Conservation (phyloP, 2,888 invertebrate species). For the Parapristionchus giblindavisi region DNA sequence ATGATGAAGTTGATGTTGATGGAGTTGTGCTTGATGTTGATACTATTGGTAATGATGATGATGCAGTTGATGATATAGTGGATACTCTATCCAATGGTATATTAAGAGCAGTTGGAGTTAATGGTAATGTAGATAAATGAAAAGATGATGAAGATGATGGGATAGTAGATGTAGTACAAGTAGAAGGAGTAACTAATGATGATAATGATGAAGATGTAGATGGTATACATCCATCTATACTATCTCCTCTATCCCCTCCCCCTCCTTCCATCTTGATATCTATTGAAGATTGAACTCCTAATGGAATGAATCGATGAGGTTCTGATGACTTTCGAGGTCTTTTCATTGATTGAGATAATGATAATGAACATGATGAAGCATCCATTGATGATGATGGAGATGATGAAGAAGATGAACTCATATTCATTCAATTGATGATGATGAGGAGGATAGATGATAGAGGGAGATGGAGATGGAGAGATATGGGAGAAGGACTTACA, state of each 20-base stretch:
- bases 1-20: too few species aligned
- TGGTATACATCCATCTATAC: too few species aligned
- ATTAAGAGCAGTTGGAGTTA: neutral
- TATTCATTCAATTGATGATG: neutral
- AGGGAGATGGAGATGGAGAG: neutral
- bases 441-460: neutral
- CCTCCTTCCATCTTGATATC: too few species aligned
- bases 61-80: too few species aligned
- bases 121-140: neutral
- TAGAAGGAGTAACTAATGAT: too few species aligned
- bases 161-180: too few species aligned
- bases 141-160: neutral
- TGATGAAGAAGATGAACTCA: conserved; percentile 20
- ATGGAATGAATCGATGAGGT: conserved; percentile 15
- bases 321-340: conserved; percentile 23
- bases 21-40: too few species aligned
- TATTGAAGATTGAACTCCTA: too few species aligned
- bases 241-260: too few species aligned
- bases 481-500: too few species aligned
- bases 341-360: conserved; percentile 18
- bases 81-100: neutral
- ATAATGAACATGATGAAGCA: conserved; percentile 23
- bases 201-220: too few species aligned
- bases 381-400: conserved; percentile 26
- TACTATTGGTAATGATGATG: too few species aligned